phyloP scores from a whole-genome alignment of 2,797 vertebrate genomes.

The Dromococcyx pavoninus region DNA sequence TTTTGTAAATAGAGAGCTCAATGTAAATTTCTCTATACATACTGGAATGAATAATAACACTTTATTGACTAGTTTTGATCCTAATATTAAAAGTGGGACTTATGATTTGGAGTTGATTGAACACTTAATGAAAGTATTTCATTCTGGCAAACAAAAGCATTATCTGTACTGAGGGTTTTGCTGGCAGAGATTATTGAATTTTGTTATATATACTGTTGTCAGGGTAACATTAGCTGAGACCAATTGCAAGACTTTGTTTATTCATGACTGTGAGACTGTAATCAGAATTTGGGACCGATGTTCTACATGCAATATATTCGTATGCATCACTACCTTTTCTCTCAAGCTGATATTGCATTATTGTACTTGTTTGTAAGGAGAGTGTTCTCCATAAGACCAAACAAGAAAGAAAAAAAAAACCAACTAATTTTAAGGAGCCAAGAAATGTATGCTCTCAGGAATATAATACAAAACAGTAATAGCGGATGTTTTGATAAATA shows the following conservation, averaged over 20 bases:
- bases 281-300: not conserved
- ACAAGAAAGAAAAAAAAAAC: not conserved
- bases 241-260: constrained; percentile 41
- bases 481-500: not conserved
- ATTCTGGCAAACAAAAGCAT: constrained; percentile 9
- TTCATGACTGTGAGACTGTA: constrained; percentile 14
- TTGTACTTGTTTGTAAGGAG: not conserved
- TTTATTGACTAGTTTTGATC: not conserved
- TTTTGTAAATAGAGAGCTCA: not conserved
- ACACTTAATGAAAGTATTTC: constrained; percentile 31
- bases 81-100: constrained; percentile 3
- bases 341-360: not conserved
- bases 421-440: not conserved
- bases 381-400: not conserved
- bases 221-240: constrained; percentile 26
- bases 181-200: constrained; percentile 35
- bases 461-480: not conserved
- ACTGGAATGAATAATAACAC: not conserved
- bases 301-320: not conserved
- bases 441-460: not conserved
- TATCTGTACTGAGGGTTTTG: constrained; percentile 5
- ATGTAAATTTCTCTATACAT: not conserved
- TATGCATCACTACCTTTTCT: not conserved
- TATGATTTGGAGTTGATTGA: constrained; percentile 6
- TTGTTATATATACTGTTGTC: constrained; percentile 48